These are phyloP conservation scores for Sebastes reedi DNA, from an alignment of 2,797 vertebrate species.

Conservation along the genomic window DNA sequence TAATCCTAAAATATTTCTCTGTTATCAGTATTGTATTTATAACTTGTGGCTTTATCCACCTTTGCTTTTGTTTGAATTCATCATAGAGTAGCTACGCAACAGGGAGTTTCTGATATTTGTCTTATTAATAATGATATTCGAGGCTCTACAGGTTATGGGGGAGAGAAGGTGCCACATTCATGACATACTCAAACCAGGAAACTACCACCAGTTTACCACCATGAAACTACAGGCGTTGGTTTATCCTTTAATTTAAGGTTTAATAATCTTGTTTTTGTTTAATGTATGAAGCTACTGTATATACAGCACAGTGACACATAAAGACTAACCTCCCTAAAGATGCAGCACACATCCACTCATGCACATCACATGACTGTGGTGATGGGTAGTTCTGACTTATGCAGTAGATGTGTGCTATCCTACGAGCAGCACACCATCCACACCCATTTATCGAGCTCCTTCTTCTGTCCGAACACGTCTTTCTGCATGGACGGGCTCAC, in stretches of 20 bases:
- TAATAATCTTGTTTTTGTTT: neutral
- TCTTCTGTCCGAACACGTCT: conserved; percentile 59
- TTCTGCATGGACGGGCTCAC: conserved; percentile 62
- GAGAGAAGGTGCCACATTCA: neutral
- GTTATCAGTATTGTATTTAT: neutral
- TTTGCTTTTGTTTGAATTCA: neutral
- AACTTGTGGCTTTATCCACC: neutral
- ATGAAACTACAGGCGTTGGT: neutral
- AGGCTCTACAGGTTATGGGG: neutral
- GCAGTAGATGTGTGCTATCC: neutral
- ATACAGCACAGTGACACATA: neutral
- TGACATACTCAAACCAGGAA: neutral
- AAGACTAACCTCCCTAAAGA: neutral
- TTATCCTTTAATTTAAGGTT: neutral
- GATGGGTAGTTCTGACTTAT: neutral
- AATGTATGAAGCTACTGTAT: neutral
- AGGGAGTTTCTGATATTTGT: too few relatives aligned
- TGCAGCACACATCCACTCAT: neutral
- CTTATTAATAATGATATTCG: neutral
- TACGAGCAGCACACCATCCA: neutral
- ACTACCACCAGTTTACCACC: neutral
- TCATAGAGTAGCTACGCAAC: neutral
- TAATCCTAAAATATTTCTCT: too few relatives aligned
- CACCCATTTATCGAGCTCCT: conserved; percentile 9
- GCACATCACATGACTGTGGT: neutral